These are phyloP conservation scores for Tragelaphus buxtoni DNA, from an alignment of 2,113 vertebrate genomes.

Conservation along the genomic window DNA sequence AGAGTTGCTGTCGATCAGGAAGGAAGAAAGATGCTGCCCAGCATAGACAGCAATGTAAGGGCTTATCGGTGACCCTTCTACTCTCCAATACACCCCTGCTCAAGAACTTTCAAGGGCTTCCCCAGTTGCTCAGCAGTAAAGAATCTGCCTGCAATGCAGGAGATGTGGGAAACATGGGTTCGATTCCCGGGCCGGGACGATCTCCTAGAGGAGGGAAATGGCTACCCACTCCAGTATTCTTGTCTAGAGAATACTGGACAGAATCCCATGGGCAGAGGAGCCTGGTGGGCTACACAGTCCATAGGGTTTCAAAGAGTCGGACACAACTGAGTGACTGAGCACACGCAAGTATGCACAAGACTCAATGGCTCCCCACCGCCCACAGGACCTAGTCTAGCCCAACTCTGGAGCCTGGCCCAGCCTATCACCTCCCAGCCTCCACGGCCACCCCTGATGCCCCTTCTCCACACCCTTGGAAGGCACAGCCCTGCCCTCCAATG, in stretches of 20 bases:
- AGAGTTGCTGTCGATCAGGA: neutral
- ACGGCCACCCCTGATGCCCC: neutral
- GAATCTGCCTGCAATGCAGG: neutral
- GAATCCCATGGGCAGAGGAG: neutral
- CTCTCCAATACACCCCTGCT: neutral
- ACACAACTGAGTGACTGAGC: neutral
- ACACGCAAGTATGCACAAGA: neutral
- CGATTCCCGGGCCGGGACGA: accelerated
- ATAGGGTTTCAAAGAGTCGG: neutral
- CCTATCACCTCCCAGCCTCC: neutral
- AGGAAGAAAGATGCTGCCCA: neutral
- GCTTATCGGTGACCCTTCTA: accelerated
- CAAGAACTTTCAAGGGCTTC: neutral
- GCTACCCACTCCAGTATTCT: neutral
- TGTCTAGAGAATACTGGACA: neutral
- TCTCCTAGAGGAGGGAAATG: neutral
- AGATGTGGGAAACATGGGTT: neutral
- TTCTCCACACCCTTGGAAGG: neutral
- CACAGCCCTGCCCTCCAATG: neutral
- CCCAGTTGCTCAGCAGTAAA: neutral
- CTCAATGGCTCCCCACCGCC: neutral
- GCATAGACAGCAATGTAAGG: neutral
- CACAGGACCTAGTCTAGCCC: neutral
- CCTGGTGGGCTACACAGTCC: neutral
- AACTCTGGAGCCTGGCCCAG: neutral